These are phyloP conservation scores for Halesus radiatus DNA, from an alignment of 1,140 invertebrate species.

Conservation along the genomic window DNA sequence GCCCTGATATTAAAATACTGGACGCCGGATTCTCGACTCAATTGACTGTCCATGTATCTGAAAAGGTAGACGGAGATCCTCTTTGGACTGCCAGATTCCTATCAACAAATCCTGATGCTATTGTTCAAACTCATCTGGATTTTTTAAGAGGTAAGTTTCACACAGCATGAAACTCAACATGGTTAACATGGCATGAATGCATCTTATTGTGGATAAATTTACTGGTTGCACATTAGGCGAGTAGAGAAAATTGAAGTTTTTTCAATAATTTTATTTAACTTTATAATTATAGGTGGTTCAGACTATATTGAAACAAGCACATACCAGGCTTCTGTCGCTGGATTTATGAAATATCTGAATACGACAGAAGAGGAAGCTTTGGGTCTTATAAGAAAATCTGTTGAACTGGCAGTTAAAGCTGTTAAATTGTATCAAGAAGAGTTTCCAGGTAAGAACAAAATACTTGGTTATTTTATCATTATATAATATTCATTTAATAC, in stretches of 20 bases:
- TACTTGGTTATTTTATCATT: neutral
- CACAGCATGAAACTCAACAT: too few relatives aligned
- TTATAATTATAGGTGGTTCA: slow-evolving; percentile 67
- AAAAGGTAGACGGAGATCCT: slow-evolving; percentile 62
- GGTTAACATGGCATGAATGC: too few relatives aligned
- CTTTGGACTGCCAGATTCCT: slow-evolving; percentile 72
- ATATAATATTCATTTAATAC: too few relatives aligned
- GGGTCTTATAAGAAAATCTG: slow-evolving; percentile 68
- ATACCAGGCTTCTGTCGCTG: slow-evolving; percentile 75
- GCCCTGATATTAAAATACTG: slow-evolving; percentile 57
- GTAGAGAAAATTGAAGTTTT: too few relatives aligned
- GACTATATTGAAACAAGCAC: slow-evolving; percentile 74
- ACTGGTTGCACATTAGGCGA: too few relatives aligned
- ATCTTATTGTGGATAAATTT: too few relatives aligned
- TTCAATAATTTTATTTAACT: too few relatives aligned
- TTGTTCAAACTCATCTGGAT: slow-evolving; percentile 68
- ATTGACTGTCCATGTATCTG: slow-evolving; percentile 61
- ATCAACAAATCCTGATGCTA: slow-evolving; percentile 63
- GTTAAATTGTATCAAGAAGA: slow-evolving; percentile 51
- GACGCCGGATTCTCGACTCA: slow-evolving; percentile 69
- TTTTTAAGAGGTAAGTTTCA: slow-evolving; percentile 65
- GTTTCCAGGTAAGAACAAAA: slow-evolving; percentile 40
- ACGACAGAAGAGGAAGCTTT: slow-evolving; percentile 65
- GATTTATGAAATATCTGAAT: slow-evolving; percentile 69
- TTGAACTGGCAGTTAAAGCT: slow-evolving; percentile 64